phyloP scores from a whole-genome alignment of 2,888 invertebrate genomes.

The Morpho helenor region DNA sequence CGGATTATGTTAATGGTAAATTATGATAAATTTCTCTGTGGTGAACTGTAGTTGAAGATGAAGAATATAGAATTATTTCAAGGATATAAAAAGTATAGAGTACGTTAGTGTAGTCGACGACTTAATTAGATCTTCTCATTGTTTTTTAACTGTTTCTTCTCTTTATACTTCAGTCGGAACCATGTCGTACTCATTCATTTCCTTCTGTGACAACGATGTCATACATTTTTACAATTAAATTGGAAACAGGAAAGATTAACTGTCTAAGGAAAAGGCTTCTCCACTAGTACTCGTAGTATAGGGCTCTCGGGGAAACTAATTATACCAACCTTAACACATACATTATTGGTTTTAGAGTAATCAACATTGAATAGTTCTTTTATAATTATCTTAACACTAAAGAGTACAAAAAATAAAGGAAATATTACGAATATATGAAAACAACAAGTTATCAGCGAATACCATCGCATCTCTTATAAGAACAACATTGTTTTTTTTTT shows the following conservation, averaged over 20 bases:
- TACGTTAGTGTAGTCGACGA: conserved; percentile 51
- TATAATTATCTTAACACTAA: conserved; percentile 77
- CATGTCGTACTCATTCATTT: conserved; percentile 21
- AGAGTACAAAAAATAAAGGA: conserved; percentile 80
- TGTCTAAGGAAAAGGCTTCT: conserved; percentile 75
- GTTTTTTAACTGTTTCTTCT: conserved; percentile 25
- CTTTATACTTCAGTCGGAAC: conserved; percentile 15
- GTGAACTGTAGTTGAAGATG: conserved; percentile 41
- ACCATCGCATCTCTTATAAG: conserved; percentile 74
- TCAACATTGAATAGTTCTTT: conserved; percentile 79
- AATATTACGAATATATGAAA: conserved; percentile 78
- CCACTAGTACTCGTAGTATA: conserved; percentile 44
- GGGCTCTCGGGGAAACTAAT: conserved; percentile 77
- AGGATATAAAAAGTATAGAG: conserved; percentile 42
- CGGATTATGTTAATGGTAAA: conserved; percentile 35
- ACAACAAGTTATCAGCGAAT: conserved; percentile 76
- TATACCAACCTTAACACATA: conserved; percentile 71
- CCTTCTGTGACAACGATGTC: conserved; percentile 35
- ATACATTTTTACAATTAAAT: conserved; percentile 37
- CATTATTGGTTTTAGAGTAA: conserved; percentile 76
- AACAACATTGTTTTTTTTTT: conserved; percentile 73
- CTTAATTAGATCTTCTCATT: conserved; percentile 18
- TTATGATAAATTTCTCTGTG: conserved; percentile 29
- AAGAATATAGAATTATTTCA: conserved; percentile 40
- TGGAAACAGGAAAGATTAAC: conserved; percentile 44